Base-by-base conservation (phyloP, 2,888 invertebrate genomes). In the Sicus ferrugineus region DNA sequence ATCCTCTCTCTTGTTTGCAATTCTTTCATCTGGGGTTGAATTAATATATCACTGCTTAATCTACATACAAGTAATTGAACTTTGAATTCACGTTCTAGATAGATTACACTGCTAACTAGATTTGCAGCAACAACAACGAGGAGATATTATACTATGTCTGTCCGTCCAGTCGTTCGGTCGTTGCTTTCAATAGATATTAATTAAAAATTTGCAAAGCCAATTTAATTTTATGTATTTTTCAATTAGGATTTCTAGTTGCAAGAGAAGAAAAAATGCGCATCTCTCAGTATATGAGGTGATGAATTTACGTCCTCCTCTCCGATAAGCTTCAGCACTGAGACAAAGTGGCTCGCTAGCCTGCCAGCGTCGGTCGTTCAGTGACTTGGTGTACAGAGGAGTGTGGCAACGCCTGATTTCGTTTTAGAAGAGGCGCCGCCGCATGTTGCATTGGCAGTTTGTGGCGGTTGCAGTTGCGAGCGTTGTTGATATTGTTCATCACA, bases 121-220 rank as follows among this genome's bases (percentile, higher is more conserved):
- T 4, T 3, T 42, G 3, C 42, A 23, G 46, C 23, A 62, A 46
- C 42, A 62, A 46, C 42, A 34, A 59, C 14, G 11, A 52, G 4
- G 11, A 52, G 6, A 52, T n/a, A 46, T n/a, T 19, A 46, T 19
- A 46, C 52, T 21, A n/a, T 42, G 14, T 4, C 16, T 9, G 9
- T 42, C 3, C n/a, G 42, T n/a, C 16, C 6, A 11, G 6, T 38
- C n/a, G 7, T 16, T n/a, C 16, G 4, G 42, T 42, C 31, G 50
- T 19, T 31, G 19, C 19, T 31, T 52, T 34, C 64, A 28, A 56
- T 28, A 58, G 56, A 56, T 38, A 46, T 66, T 56, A 66, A 66
- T 66, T 66, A 66, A 66, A 52, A 66, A 42, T 42, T 52, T 14
- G 42, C 54, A 19, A 66, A 58, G 58, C 34, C 56, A 46, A 66